phyloP scores from a whole-genome alignment of 2,113 vertebrate species.

The Pterophyllum scalare region DNA sequence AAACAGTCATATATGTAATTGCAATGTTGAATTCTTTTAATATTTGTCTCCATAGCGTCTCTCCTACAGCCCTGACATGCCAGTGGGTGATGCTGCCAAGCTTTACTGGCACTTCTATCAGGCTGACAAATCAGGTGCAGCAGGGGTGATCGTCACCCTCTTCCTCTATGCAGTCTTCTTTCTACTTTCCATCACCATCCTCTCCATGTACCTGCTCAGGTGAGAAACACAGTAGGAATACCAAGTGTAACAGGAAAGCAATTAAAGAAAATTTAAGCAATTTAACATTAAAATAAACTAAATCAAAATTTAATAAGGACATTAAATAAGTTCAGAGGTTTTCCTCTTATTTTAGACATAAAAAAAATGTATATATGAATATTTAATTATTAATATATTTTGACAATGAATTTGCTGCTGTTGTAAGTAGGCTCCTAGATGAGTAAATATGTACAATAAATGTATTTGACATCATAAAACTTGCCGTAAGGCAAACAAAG shows the following conservation, averaged over 20 bases:
- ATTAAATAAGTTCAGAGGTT: not conserved
- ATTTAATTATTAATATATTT: not conserved
- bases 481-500: not conserved
- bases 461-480: not conserved
- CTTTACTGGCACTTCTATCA: constrained; percentile 91
- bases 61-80: constrained; percentile 79
- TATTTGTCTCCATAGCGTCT: constrained; percentile 78
- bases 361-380: no score
- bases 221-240: constrained; percentile 62
- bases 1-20: not conserved
- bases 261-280: not conserved
- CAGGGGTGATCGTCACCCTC: constrained; percentile 85
- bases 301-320: not conserved
- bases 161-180: constrained; percentile 85
- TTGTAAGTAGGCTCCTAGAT: no score
- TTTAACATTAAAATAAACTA: not conserved
- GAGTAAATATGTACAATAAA: not conserved
- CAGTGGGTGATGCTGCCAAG: constrained; percentile 90
- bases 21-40: not conserved
- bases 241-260: not conserved
- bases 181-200: constrained; percentile 83
- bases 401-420: not conserved
- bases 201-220: constrained; percentile 90
- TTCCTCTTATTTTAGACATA: not conserved
- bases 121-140: constrained; percentile 81